Evolutionary conservation across 2,113 vertebrate species (phyloP), one percentile per base, ranked within the genome.

Genomic region (Callochromis pleurospilus): DNA sequence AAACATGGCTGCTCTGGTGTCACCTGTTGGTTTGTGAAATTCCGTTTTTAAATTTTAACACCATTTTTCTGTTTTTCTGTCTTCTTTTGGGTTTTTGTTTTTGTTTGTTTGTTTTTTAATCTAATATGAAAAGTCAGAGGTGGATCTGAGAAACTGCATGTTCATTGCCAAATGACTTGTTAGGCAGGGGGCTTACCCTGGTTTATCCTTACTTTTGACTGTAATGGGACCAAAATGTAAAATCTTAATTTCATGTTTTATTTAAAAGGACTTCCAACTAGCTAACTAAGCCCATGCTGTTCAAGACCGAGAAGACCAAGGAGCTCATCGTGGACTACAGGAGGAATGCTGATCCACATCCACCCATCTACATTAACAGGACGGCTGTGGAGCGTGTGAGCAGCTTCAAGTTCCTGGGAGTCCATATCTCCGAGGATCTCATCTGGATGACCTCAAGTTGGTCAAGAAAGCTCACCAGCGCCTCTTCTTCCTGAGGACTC

Each of bases 381-480:
- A 54, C 3, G 2, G 51, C n/a, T 54, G 9, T 54, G 51, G 51
- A 54, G 9, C 2, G 2, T 53, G n/a, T 21, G n/a, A 54, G 51
- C n/a, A 6, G 51, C 19, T 54, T 54, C 51, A 21, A 21, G 51
- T 6, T 54, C 51, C 3, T 54, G 51, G n/a, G 51, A 2, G n/a
- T 11, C n/a, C 5, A 21, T 1, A 53, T 53, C 51, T 53, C 51
- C 1, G 1, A 51, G 9, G 49, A 51, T 10, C 49, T 51, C 9
- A 51, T 6, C 19, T 53, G 9, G 19, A n/a, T 0, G 5, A n/a
- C 0, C 49, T 9, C 49, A 51, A 51, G 49, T 0, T 5, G 17
- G 49, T 51, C 49, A 51, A 51, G 17, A 2, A 51, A 17, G 3
- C 47, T 49, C 49, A n/a, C 17, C 49, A 51, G 47, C 1, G 4